These are phyloP conservation scores for Scytalopus superciliaris DNA, from an alignment of 2,113 vertebrate genomes.

Conservation along the genomic window DNA sequence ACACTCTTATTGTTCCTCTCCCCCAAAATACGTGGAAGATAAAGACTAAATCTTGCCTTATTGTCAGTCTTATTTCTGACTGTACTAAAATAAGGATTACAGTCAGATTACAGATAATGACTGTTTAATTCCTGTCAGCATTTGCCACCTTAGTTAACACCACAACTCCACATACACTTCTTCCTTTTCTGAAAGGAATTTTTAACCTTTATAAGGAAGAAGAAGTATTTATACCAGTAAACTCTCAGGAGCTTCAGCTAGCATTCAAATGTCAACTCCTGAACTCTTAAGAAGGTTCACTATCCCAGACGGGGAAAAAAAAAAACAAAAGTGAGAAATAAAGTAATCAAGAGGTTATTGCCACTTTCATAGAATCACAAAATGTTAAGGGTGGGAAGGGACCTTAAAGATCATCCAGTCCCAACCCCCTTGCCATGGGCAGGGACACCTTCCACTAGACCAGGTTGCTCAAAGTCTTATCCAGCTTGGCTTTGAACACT, in stretches of 20 bases:
- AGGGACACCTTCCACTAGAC: not conserved
- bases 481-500: not conserved
- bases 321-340: not conserved
- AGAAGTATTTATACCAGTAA: not conserved
- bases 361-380: not conserved
- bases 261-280: not conserved
- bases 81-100: not conserved
- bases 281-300: not conserved
- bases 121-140: not conserved
- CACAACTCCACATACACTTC: not conserved
- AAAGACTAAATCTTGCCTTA: not conserved
- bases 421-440: not conserved
- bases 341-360: not conserved
- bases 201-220: not conserved
- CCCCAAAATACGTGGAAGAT: not conserved
- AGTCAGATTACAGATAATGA: not conserved
- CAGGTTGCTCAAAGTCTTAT: not conserved
- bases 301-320: not conserved
- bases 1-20: too few relatives aligned
- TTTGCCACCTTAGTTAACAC: not conserved
- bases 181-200: not conserved
- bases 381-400: not conserved
- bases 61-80: not conserved
- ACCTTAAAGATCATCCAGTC: not conserved
- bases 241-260: not conserved